These are phyloP conservation scores for Leptopilina boulardi DNA, from an alignment of 1,140 invertebrate genomes.

Conservation along the genomic window DNA sequence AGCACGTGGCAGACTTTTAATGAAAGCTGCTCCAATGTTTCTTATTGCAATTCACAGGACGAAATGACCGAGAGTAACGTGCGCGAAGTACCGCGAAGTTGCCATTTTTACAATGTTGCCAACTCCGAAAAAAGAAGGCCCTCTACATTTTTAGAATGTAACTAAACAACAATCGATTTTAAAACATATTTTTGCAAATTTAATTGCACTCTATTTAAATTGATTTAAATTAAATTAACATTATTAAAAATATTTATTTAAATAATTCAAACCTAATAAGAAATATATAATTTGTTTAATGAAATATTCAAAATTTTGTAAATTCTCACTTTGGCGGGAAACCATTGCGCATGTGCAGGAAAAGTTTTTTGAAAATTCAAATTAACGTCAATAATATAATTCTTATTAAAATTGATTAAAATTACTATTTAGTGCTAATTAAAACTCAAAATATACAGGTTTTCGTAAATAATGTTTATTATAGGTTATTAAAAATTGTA, in stretches of 20 bases:
- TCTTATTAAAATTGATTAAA: not conserved
- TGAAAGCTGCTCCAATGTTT: not conserved
- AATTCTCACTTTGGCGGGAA: not conserved
- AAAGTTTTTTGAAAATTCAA: not conserved
- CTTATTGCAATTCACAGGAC: conserved; percentile 39
- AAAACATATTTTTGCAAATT: too few species aligned
- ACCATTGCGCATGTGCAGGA: not conserved
- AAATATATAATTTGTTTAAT: too few species aligned
- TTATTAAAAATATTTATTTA: too few species aligned
- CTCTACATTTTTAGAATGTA: not conserved
- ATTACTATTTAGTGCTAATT: too few species aligned
- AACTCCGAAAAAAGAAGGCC: not conserved
- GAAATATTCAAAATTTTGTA: not conserved
- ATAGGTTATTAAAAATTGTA: too few species aligned
- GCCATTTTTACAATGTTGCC: not conserved
- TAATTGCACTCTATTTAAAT: too few species aligned
- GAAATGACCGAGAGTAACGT: conserved; percentile 61
- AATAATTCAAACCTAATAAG: too few species aligned
- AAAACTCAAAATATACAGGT: not conserved
- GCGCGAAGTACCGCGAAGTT: conserved; percentile 36
- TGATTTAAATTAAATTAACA: too few species aligned
- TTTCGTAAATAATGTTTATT: not conserved
- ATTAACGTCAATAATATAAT: not conserved
- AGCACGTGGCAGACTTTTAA: conserved; percentile 46
- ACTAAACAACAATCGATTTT: not conserved